Evolutionary conservation across 1,140 invertebrate species (phyloP).

Genomic region (Macrobrachium nipponense): DNA sequence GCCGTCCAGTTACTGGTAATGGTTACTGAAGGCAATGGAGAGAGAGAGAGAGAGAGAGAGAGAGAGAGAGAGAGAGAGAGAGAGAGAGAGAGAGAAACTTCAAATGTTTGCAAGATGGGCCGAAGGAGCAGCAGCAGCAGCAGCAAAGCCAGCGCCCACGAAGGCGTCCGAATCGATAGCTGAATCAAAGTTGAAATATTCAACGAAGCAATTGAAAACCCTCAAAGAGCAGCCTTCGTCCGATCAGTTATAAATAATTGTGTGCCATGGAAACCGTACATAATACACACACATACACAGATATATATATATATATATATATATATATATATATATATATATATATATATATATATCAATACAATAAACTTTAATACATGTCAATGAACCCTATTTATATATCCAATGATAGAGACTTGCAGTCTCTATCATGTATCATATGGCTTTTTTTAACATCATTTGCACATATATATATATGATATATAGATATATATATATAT

Average conservation of each 20-base stretch:
- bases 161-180: no score
- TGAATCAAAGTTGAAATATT: no score
- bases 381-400: background rate
- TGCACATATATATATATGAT: no score
- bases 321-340: background rate
- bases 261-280: no score
- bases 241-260: no score
- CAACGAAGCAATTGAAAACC: no score
- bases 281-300: no score
- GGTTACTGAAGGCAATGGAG: background rate
- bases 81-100: background rate
- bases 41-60: background rate
- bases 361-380: background rate
- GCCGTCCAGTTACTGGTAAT: background rate
- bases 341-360: constrained; percentile 5
- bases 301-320: no score
- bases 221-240: no score
- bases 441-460: background rate
- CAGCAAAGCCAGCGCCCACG: no score
- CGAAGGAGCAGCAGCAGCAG: background rate
- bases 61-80: background rate
- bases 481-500: background rate
- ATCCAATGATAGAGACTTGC: background rate
- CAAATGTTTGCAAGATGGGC: background rate
- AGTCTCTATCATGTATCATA: background rate